Base-by-base conservation (phyloP, 2,113 vertebrate genomes). In the Lagopus leucura region DNA sequence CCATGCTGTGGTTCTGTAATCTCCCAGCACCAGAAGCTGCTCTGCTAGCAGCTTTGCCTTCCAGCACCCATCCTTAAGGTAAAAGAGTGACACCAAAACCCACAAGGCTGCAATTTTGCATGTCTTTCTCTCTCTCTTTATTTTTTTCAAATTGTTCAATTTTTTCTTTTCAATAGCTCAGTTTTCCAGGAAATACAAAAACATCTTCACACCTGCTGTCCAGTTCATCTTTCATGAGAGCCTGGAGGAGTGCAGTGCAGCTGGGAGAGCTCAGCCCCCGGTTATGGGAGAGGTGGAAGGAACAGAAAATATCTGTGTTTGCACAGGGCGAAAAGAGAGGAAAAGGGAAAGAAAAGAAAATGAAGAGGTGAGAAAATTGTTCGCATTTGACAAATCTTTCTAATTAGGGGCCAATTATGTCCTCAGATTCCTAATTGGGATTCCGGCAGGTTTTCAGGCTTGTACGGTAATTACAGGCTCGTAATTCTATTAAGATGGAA, bases 401-500 rank as follows among this genome's bases (percentile, higher is more conserved):
- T 97, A 98, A 98, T 98, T 98, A 97, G 96, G 96, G 97, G 94
- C 97, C 97, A 97, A 91, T 98, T 98, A 98, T 96, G 94, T 96
- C 97, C 94, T 98, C 94, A 93, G 97, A 97, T 97, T 96, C 93
- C 92, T 97, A 97, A 97, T 92, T 97, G 97, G 97, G 97, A 96
- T 97, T 97, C 97, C 96, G 72, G 97, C 95, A 97, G 97, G 96
- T 96, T 97, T 96, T 98, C 92, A 97, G 92, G 96, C 95, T 96
- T 96, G 91, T 92, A 97, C 90, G 96, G 83, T 97, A 98, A 98
- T 98, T 98, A 97, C 94, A 97, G 97, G 96, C 94, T 96, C 95
- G 76, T 96, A 96, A 97, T 97, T 97, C 95, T 95, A 96, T 94
- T 89, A 94, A 93, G 88, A 94, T 96, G 95, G 96, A 97, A 97